Conservation (phyloP, 2,888 invertebrate genomes). For the Drosophila cognata region DNA sequence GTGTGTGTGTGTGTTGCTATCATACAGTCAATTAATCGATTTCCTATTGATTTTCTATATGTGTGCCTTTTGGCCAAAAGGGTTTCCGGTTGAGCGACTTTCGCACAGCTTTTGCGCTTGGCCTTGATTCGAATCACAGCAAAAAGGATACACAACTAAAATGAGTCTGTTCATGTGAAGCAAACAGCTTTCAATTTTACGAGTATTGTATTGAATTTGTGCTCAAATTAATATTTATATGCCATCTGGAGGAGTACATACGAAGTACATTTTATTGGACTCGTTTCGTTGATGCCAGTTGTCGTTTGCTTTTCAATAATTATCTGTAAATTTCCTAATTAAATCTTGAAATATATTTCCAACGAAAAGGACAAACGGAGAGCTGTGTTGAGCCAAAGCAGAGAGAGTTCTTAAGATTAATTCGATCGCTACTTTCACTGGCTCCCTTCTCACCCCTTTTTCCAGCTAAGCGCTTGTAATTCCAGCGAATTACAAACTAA, state of each 20-base stretch:
- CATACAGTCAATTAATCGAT: constrained; percentile 72
- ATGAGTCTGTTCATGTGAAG: constrained; percentile 6
- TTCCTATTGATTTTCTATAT: constrained; percentile 58
- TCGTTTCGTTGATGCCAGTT: neutral
- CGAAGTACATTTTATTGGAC: neutral
- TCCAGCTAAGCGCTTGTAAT: constrained; percentile 45
- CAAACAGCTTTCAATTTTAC: constrained; percentile 9
- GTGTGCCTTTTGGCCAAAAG: constrained; percentile 43
- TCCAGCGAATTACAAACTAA: constrained; percentile 38
- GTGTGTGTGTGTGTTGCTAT: constrained; percentile 12
- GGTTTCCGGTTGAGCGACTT: constrained; percentile 62
- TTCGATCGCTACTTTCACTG: constrained; percentile 8
- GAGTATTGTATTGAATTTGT: neutral
- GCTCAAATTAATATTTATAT: constrained; percentile 4
- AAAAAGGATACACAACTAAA: neutral
- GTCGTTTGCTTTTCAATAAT: neutral
- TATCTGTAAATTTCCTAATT: neutral
- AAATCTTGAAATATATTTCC: neutral
- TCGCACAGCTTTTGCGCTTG: constrained; percentile 37
- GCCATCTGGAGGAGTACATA: neutral
- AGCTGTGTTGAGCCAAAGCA: neutral
- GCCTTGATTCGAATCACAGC: constrained; percentile 17
- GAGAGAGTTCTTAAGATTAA: neutral
- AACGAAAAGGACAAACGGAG: neutral
- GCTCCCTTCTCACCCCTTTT: constrained; percentile 27